Base-by-base conservation (phyloP, 2,888 invertebrate genomes). In the Molorchus minor region DNA sequence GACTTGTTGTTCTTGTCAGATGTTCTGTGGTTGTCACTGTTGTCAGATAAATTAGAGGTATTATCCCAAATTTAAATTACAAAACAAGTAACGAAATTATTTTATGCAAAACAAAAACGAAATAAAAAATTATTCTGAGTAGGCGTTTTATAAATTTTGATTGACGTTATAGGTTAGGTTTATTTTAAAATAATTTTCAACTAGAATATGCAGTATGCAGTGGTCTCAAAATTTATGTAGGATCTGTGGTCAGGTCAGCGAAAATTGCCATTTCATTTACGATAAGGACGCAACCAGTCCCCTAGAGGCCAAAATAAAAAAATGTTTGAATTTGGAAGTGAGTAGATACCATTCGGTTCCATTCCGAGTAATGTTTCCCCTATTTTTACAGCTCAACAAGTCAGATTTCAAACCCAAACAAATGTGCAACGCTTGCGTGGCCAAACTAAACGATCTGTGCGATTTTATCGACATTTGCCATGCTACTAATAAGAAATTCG, bases 351-450 rank as follows among this genome's bases (percentile, higher is more conserved):
- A 29, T 41, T 7, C 38, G 13, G 30, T n/a, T n/a, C n/a, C n/a
- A n/a, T n/a, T n/a, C n/a, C n/a, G n/a, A n/a, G n/a, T n/a, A n/a
- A n/a, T n/a, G n/a, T n/a, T n/a, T n/a, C n/a, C n/a, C n/a, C n/a
- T n/a, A n/a, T n/a, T 25, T 41, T 69, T 76, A 35, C 59, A 80
- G 80, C 64, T 80, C 20, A 72, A 65, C 35, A 74, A 75, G 64
- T 76, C 75, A 25, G 80, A 81, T 66, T 74, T 68, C 21, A 80
- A 81, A 63, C 80, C 81, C 3, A 79, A 80, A 61, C 77, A 80
- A 60, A 71, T 81, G 16, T 81, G 81, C 58, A 71, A 75, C 52
- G 62, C 67, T 10, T 81, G 81, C 63, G 69, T 75, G 2, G 67
- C 74, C n/a, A 81, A 81, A 67, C 63, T 81, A 12, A 73, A 79